Evolutionary conservation across 2,888 invertebrate genomes (phyloP), one percentile per base, ranked within the genome.

Genomic region (Dexiosoma caninum): DNA sequence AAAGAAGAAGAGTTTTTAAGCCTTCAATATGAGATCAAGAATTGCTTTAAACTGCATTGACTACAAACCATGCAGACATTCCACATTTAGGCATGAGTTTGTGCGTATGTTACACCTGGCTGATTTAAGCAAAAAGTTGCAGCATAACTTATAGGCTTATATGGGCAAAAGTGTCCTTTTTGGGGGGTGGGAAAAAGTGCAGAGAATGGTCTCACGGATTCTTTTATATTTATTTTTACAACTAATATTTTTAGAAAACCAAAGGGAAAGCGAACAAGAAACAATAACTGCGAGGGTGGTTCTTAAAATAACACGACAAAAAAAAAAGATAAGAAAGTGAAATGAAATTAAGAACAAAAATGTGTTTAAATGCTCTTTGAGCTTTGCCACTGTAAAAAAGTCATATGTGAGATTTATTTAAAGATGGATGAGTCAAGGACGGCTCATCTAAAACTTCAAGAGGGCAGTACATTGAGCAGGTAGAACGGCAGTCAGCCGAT

Each of bases 161-260:
- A 51, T 37, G 27, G 14, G 1, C 2, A 5, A 62, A 44, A 46
- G 16, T 55, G 62, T 64, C 27, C 42, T 44, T 37, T n/a, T n/a
- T n/a, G n/a, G n/a, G 32, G 37, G 27, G 23, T 27, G 35, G 46
- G 46, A 55, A 27, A 14, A 16, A 49, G 10, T 8, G 9, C 0
- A 30, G 19, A 16, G 49, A 23, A 46, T 16, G 21, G n/a, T n/a
- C n/a, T n/a, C n/a, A 19, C 6, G 1, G 10, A 1, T 10, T 12
- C 9, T 55, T n/a, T 4, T 35, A 8, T 10, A 32, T 8, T 0
- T 37, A 27, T 35, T 60, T 60, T 69, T 42, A n/a, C n/a, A 44
- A 40, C 62, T 55, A 55, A 64, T 53, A 46, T 57, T 70, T 57
- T 66, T 78, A 59, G 71, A 71, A 70, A 71, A 44, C 49, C 46